Base-by-base conservation (phyloP, 2,113 vertebrate genomes). In the Elgaria multicarinata region DNA sequence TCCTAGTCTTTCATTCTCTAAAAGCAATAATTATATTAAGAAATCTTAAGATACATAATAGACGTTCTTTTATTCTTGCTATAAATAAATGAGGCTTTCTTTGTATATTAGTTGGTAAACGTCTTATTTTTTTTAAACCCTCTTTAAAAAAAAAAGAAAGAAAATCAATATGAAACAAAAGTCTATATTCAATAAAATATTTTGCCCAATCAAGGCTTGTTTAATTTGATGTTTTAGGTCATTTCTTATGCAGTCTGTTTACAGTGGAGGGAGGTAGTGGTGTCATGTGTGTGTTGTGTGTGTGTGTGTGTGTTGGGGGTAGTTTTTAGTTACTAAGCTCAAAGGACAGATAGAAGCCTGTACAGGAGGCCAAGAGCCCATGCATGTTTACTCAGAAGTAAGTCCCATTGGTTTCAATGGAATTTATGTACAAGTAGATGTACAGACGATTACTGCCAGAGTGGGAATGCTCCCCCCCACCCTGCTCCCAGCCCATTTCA, bases 161-260 rank as follows among this genome's bases (percentile, higher is more conserved):
- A 50, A 50, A n/a, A n/a, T n/a, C 87, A 24, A 75, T 90, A 90
- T 90, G 92, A 91, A 94, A 79, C 50, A 2, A 42, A 74, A 93
- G 44, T 87, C 1, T 91, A 87, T 95, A 75, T 90, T n/a, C 90
- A 93, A 94, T 93, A 91, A 93, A 95, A 76, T 91, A 79, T 94
- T 92, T 92, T 92, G 90, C 74, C 67, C 79, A 93, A 46, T 88
- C 16, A 16, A 76, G 88, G 90, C 85, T 89, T 89, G 58, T 8
- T 53, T 86, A 0, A 53, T 90, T 91, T 44, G 4, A 1, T 20
- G n/a, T 86, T 85, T 85, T 92, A 31, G 36, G 55, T 71, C 85
- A 7, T 28, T 2, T 22, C 64, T 0, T 24, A 31, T n/a, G 83
- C 0, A 1, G 31, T 85, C 2, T 36, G n/a, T 72, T 0, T 9